Base-by-base conservation (phyloP, 2,888 invertebrate species). In the Merodon equestris region DNA sequence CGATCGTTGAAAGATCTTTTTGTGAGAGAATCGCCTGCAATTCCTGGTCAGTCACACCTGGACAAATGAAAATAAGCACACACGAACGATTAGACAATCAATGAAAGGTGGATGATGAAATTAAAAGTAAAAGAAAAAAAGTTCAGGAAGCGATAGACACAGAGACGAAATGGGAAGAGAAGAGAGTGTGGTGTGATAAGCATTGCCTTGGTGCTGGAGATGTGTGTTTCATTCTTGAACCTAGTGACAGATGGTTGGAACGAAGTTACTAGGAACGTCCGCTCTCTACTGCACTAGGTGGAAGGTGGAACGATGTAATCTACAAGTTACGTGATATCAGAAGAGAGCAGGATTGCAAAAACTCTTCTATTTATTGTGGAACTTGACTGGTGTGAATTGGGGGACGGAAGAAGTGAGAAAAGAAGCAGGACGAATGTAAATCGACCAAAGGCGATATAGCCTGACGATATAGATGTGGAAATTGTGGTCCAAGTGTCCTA, bases 1-100 rank as follows among this genome's bases (percentile, higher is more conserved):
- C 95, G 81, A 96, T 90, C 42, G 95, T 94, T 72, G 95, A 94
- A 56, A 93, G 82, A 85, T 94, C 94, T 83, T 93, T 94, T 83
- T 94, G 93, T 0, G 93, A 93, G n/a, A 95, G 88, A 44, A 94
- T 88, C 75, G 93, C 93, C 83, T 93, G 93, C 40, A 94, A 87
- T 83, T 94, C 94, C 86, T 93, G 93, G 84, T 94, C 94, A 82
- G 91, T 92, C 2, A 93, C 92, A 64, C 91, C 91, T 86, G 57
- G 27, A 27, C 27, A 27, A 27, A 27, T 7, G 27, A 27, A 27
- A 27, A 27, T 7, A 27, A 27, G 7, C 27, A 27, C 27, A 27
- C 3, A 70, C 13, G 53, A 58, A 67, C 53, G 67, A 81, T 75
- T 70, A 76, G 56, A 67, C 56, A 63, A 71, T 53, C 56, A 67